Evolutionary conservation across 2,888 invertebrate species (phyloP), one percentile per base, ranked within the genome.

Genomic region (Nomada ferruginata): DNA sequence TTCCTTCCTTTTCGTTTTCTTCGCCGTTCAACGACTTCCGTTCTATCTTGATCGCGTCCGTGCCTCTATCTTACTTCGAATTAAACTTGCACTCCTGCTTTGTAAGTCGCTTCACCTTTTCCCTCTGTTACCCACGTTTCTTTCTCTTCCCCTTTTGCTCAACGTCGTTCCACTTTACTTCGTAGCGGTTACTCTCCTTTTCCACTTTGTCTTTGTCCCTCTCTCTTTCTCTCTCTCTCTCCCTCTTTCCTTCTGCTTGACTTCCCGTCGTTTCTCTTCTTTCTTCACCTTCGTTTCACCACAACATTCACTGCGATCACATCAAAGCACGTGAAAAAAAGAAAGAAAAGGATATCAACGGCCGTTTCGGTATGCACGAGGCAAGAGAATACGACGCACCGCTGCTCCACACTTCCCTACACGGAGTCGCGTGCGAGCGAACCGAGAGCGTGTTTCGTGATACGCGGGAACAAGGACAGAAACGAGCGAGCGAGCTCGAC

Each of bases 221-320:
- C 44, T 52, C 9, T 64, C 42, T 72, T 26, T 72, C 29, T 26
- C 44, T 52, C 9, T 64, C 42, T 72, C 1, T 53, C 10, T 60
- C 5, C 36, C 36, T 60, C n/a, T 68, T 47, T 61, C 29, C 68
- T 59, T 71, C 65, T 50, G 47, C 36, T n/a, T 68, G 63, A 64
- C 63, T 72, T 72, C 44, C 13, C 80, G 80, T 80, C 72, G 80
- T 55, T 80, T 80, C 81, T 80, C 81, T 83, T 86, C 80, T 74
- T 78, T 78, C 85, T 80, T 78, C 88, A 76, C 81, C 84, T 75
- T 68, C 76, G 76, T 83, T 68, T 79, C 88, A 11, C 15, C 47
- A 87, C 82, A 83, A 87, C 87, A 87, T 85, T 87, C 83, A 83
- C 79, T 87, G 47, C 59, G 71, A 85, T 72, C 70, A 77, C 87